phyloP scores from a whole-genome alignment of 1,140 invertebrate genomes.

The Kradibia gibbosae region DNA sequence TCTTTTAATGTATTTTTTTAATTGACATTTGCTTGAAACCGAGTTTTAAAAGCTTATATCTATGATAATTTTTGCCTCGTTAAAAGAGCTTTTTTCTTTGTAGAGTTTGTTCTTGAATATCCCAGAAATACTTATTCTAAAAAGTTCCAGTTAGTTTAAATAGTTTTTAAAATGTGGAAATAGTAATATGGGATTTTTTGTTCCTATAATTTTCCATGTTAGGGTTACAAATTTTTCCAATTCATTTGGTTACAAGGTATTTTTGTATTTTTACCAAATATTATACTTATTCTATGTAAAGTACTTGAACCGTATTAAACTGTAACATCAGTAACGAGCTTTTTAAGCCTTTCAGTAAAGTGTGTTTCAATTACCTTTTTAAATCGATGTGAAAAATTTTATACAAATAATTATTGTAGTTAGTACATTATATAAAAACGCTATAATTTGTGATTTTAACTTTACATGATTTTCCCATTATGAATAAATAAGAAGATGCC shows the following conservation, averaged over 20 bases:
- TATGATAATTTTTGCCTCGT: not conserved
- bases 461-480: too few species aligned
- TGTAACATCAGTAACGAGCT: not conserved
- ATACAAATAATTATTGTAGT: too few species aligned
- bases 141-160: not conserved
- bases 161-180: not conserved
- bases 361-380: not conserved
- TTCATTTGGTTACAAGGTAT: not conserved
- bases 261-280: not conserved
- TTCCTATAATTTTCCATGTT: not conserved
- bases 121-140: slow-evolving; percentile 1
- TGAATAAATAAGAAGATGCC: too few species aligned
- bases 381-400: too few species aligned
- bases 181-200: not conserved
- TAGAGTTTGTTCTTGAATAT: not conserved
- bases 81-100: not conserved
- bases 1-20: not conserved
- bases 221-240: not conserved
- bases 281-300: not conserved
- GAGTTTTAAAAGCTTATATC: not conserved
- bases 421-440: too few species aligned
- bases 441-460: too few species aligned
- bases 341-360: not conserved
- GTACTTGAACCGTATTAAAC: not conserved
- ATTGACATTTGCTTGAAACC: not conserved